These are phyloP conservation scores for Cantharis rufa DNA, from an alignment of 2,888 invertebrate species.

Conservation along the genomic window DNA sequence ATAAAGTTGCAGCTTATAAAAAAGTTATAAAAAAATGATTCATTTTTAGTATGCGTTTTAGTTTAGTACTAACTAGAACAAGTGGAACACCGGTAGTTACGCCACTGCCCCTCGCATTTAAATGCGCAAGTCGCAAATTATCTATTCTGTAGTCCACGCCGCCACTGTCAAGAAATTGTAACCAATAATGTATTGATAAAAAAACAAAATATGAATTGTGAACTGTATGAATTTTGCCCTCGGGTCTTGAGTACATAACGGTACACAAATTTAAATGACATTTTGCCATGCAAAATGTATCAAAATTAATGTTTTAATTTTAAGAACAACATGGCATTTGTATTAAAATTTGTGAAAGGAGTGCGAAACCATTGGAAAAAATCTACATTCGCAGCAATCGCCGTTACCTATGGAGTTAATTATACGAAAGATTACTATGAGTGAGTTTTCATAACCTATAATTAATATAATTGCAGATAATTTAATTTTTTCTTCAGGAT, in stretches of 20 bases:
- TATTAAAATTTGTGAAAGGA: slow-evolving; percentile 68
- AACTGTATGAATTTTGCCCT: neutral
- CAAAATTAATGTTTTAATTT: neutral
- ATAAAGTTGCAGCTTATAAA: too few species aligned
- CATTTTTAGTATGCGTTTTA: too few species aligned
- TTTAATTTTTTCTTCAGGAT: slow-evolving; percentile 61
- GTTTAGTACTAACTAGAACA: too few species aligned
- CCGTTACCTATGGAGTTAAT: slow-evolving; percentile 71
- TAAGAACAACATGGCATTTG: slow-evolving; percentile 55
- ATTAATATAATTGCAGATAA: neutral
- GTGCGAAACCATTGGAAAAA: slow-evolving; percentile 90
- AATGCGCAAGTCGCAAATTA: too few species aligned
- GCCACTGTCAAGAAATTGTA: too few species aligned
- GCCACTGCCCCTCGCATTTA: too few species aligned
- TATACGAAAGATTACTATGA: slow-evolving; percentile 73
- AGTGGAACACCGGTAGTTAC: too few species aligned
- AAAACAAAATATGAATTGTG: neutral
- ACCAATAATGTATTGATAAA: too few species aligned
- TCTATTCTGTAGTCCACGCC: too few species aligned
- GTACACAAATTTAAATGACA: neutral
- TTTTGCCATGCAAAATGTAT: neutral
- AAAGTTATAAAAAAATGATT: too few species aligned
- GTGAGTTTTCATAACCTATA: slow-evolving; percentile 60
- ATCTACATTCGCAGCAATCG: slow-evolving; percentile 69
- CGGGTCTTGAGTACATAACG: neutral